Evolutionary conservation across 2,797 vertebrate genomes (phyloP), one percentile per base, ranked within the genome.

Genomic region (Hippopotamyrus pictus): DNA sequence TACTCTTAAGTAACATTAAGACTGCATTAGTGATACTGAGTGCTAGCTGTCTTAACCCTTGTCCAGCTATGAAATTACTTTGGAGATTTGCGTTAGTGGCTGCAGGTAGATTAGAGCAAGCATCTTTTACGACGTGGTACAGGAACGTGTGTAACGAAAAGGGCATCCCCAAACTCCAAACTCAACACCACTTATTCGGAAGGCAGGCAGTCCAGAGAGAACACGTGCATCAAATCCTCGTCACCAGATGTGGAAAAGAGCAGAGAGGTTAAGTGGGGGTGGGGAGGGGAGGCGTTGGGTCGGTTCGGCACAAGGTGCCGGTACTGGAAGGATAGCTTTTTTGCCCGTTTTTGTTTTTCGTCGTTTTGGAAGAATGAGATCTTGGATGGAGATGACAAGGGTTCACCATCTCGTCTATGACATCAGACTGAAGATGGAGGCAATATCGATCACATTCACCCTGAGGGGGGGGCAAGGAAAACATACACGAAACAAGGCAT

Each of bases 341-440:
- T 69, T 69, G 95, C 92, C 92, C 93, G 29, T 82, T 41, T 79
- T 19, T 82, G 17, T 33, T 46, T 94, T 8, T 90, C 57, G 76
- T 73, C 33, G 57, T 8, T 51, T 89, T 65, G 89, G 89, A 91
- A 89, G 76, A 88, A 91, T 89, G 59, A 85, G 84, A 95, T 96
- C 95, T 95, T 93, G 94, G 96, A 95, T 95, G 95, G 95, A 96
- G 96, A 95, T 95, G 92, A 94, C 90, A 95, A 95, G 95, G 95
- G 95, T 95, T 96, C 96, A 96, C 96, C 96, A 96, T 96, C 96
- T 96, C 95, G 95, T 95, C 95, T 96, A 90, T 95, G 95, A 95
- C 95, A 94, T 94, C 95, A 94, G 93, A 91, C 94, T 94, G 94
- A 88, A 90, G 93, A 95, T 95, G 95, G 95, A 95, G 95, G 95